Base-by-base conservation (phyloP, 2,797 vertebrate species). In the Paguma larvata region DNA sequence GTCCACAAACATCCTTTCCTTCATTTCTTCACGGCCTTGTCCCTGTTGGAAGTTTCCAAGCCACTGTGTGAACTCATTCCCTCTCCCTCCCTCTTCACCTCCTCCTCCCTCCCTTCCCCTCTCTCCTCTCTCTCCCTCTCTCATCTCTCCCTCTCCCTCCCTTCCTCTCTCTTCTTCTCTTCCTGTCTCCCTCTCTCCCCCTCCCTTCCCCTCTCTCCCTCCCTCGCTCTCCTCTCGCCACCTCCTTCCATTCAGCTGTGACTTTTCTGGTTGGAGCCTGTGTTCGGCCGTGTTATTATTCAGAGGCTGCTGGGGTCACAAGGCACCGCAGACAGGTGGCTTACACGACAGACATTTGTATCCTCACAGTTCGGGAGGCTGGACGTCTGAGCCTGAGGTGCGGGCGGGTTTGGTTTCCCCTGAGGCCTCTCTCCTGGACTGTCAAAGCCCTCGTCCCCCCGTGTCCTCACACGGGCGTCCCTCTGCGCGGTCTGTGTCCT, bases 371-470 rank as follows among this genome's bases (percentile, higher is more conserved):
- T 19, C 67, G 70, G 41, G 72, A 92, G 63, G 44, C 44, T 32
- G 51, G 38, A 75, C 18, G 23, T 53, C 13, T 2, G 44, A n/a
- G 34, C 4, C 2, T 10, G 1, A 7, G 11, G 32, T 5, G 63
- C 46, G 3, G 0, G 10, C 18, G 0, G 56, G 86, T 9, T 10
- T 10, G 6, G 34, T 27, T 19, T 27, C 92, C 32, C 32, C n/a
- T 1, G 10, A 19, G 38, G 80, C 41, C 8, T 56, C 11, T 32
- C 25, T 15, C 44, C 51, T n/a, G 4, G 51, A 5, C 32, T 3
- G 4, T 1, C 41, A 2, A 18, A 0, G 19, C 30, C 3, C 0
- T 10, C 62, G 72, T 3, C 53, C 25, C 9, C 46, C 34, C 0
- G 27, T 8, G 11, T 41, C 88, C 16, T 56, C 70, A 4, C 3